Evolutionary conservation across 2,888 invertebrate genomes (phyloP).

Genomic region (Corbicula japonica): DNA sequence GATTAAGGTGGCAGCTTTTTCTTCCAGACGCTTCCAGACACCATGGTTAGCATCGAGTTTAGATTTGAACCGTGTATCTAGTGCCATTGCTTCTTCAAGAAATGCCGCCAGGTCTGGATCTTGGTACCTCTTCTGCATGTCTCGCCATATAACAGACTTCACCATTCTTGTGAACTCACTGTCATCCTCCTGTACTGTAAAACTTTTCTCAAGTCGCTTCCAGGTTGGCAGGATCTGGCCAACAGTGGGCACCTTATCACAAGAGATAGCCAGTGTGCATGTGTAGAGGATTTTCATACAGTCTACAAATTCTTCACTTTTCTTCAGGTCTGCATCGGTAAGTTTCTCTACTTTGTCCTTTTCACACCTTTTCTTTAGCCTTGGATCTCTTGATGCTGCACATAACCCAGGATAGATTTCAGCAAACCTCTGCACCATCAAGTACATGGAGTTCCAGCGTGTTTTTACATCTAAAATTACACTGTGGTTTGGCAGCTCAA

Average conservation of each 20-base stretch:
- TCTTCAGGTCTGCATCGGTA: not conserved
- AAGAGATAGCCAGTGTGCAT: conserved; percentile 3
- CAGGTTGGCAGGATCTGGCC: not conserved
- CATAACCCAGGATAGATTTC: not conserved
- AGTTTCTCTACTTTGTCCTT: conserved; percentile 8
- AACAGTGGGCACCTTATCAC: conserved; percentile 3
- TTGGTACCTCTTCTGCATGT: conserved; percentile 8
- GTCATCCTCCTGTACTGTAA: not conserved
- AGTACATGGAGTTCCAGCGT: too few species aligned
- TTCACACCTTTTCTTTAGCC: not conserved
- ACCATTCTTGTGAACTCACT: too few species aligned
- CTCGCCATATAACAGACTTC: not conserved
- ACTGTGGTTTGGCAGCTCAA: too few species aligned
- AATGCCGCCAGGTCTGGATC: not conserved
- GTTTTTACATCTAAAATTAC: too few species aligned
- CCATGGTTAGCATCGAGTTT: not conserved
- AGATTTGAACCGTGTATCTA: not conserved
- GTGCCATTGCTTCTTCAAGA: not conserved
- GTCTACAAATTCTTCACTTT: conserved; percentile 4
- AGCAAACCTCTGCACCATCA: conserved; percentile 3
- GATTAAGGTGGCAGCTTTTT: not conserved
- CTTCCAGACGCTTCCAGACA: not conserved
- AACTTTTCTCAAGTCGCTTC: not conserved
- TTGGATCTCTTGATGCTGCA: not conserved
- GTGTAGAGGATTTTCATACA: not conserved